These are phyloP conservation scores for Stomorhina lunata DNA, from an alignment of 2,888 invertebrate genomes.

Conservation along the genomic window DNA sequence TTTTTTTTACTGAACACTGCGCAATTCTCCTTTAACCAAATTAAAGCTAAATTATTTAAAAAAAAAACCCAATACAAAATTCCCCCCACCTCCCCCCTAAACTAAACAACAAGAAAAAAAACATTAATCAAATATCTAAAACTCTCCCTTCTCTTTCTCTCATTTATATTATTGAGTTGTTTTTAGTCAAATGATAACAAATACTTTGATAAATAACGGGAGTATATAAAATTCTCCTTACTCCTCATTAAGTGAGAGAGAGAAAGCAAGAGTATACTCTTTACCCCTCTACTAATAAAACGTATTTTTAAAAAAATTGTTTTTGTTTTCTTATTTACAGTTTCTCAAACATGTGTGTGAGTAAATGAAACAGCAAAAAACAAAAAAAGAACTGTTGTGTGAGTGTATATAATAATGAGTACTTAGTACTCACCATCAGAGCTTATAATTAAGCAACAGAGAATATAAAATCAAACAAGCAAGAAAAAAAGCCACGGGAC, in stretches of 20 bases:
- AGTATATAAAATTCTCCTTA: neutral
- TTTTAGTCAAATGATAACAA: neutral
- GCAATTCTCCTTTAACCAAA: conserved; percentile 48
- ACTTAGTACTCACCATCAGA: conserved; percentile 26
- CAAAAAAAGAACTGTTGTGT: neutral
- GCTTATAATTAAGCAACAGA: conserved; percentile 2
- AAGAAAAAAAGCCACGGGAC: neutral
- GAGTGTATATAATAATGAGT: neutral
- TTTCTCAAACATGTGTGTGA: conserved; percentile 20
- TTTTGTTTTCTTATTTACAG: conserved; percentile 57
- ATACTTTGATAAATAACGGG: conserved; percentile 16
- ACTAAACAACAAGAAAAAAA: neutral
- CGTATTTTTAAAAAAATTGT: neutral
- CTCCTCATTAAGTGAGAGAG: conserved; percentile 54
- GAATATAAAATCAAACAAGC: neutral
- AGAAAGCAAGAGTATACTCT: conserved; percentile 50
- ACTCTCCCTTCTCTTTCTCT: conserved; percentile 59
- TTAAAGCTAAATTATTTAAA: conserved; percentile 36
- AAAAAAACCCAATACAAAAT: neutral
- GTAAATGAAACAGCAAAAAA: conserved; percentile 29
- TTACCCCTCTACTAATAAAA: conserved; percentile 16
- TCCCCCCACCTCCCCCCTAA: conserved; percentile 34
- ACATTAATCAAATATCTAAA: neutral
- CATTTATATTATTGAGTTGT: conserved; percentile 10
- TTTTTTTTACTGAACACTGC: conserved; percentile 27